These are phyloP conservation scores for Podabrus alpinus DNA, from an alignment of 2,888 invertebrate genomes.

Conservation along the genomic window DNA sequence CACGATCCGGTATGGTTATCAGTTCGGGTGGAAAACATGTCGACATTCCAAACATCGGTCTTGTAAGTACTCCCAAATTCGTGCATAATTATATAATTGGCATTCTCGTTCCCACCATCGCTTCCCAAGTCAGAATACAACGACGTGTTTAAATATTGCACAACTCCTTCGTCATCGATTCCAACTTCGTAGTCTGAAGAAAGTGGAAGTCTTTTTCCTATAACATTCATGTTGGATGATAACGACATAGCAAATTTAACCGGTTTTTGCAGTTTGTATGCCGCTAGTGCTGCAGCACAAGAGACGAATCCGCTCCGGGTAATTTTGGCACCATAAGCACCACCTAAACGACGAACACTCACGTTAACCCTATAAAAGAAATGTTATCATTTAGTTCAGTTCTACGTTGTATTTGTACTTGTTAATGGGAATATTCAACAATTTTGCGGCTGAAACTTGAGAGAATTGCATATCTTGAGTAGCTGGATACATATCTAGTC, in stretches of 20 bases:
- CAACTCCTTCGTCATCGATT: slow-evolving; percentile 65
- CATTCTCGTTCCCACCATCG: slow-evolving; percentile 59
- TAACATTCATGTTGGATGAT: slow-evolving; percentile 70
- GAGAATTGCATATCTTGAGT: slow-evolving; percentile 68
- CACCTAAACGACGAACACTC: slow-evolving; percentile 74
- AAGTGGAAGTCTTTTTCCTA: slow-evolving; percentile 69
- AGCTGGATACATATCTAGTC: slow-evolving; percentile 65
- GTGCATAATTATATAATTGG: slow-evolving; percentile 44
- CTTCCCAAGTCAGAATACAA: slow-evolving; percentile 62
- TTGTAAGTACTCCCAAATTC: slow-evolving; percentile 66
- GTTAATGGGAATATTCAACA: slow-evolving; percentile 62
- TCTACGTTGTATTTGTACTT: slow-evolving; percentile 54
- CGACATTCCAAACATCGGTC: slow-evolving; percentile 56
- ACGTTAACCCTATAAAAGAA: slow-evolving; percentile 66
- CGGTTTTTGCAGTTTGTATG: slow-evolving; percentile 64
- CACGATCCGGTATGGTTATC: slow-evolving; percentile 68
- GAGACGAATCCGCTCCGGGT: slow-evolving; percentile 63
- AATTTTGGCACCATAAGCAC: slow-evolving; percentile 81
- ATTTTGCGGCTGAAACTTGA: slow-evolving; percentile 61
- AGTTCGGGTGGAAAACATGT: slow-evolving; percentile 59
- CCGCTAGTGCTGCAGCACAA: slow-evolving; percentile 71
- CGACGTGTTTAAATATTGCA: slow-evolving; percentile 65
- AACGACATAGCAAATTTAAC: slow-evolving; percentile 72
- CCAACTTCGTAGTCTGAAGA: slow-evolving; percentile 70
- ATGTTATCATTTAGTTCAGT: neutral